Evolutionary conservation across 2,113 vertebrate species (phyloP).

Genomic region (Megaptera novaeangliae): DNA sequence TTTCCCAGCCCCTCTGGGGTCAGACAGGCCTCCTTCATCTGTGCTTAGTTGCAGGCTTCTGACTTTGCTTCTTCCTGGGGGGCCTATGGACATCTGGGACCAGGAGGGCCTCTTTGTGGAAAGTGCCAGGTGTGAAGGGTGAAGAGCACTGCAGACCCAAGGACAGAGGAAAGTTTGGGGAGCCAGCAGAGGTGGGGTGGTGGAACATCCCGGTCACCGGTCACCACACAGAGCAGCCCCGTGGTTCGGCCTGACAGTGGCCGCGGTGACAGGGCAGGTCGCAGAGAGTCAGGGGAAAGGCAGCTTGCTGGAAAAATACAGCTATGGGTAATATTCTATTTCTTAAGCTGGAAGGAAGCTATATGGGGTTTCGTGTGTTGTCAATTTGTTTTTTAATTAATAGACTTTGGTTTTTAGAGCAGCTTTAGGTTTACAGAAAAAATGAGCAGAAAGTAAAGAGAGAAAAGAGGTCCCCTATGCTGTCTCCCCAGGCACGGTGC

Average conservation of each 20-base stretch:
- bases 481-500: background rate
- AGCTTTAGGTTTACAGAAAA: background rate
- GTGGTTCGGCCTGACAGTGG: background rate
- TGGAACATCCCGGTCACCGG: accelerated
- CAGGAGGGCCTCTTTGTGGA: background rate
- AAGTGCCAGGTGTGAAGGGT: background rate
- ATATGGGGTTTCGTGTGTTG: background rate
- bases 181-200: background rate
- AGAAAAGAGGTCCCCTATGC: background rate
- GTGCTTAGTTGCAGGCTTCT: background rate
- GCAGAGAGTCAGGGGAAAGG: background rate
- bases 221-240: accelerated
- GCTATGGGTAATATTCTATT: background rate
- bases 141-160: background rate
- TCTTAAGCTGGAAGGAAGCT: background rate
- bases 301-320: background rate
- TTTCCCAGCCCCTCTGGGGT: background rate
- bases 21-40: background rate
- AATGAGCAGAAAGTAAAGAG: background rate
- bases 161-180: too few relatives aligned
- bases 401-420: background rate
- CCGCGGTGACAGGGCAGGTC: background rate
- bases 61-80: background rate
- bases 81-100: background rate
- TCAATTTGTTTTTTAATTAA: background rate